Evolutionary conservation across 37 sponge, comb jelly and placozoan genomes (phyloP).

Genomic region (Dysidea cf. avara): DNA sequence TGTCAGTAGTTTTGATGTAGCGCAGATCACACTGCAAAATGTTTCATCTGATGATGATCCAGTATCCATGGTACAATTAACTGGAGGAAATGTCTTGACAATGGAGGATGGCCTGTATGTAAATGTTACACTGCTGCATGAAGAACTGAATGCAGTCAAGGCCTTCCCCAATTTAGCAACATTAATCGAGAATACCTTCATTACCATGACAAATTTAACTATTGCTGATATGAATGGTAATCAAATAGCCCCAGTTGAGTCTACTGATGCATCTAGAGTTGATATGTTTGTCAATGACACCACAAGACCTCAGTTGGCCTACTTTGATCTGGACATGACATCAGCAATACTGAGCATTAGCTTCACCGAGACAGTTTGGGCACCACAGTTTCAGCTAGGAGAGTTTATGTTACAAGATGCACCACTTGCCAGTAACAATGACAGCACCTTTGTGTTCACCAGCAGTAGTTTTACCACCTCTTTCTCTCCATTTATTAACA

Average conservation of each 20-base stretch:
- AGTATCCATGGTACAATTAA: slow-evolving; percentile 6
- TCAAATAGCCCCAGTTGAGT: slow-evolving; percentile 31
- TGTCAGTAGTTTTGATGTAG: slow-evolving; percentile 41
- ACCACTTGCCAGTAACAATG: not conserved
- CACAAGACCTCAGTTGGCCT: slow-evolving; percentile 48
- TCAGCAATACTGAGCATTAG: slow-evolving; percentile 56
- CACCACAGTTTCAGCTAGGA: slow-evolving; percentile 32
- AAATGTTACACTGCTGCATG: slow-evolving; percentile 32
- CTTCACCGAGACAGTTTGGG: slow-evolving; percentile 86
- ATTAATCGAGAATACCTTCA: slow-evolving; percentile 25
- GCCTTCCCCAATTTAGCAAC: slow-evolving; percentile 62
- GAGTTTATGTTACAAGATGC: slow-evolving; percentile 59
- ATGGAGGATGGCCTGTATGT: slow-evolving; percentile 24
- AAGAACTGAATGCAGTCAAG: slow-evolving; percentile 78
- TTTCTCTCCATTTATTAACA: slow-evolving; percentile 29
- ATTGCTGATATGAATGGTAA: slow-evolving; percentile 77
- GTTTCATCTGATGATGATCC: not conserved
- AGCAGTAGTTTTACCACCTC: slow-evolving; percentile 1
- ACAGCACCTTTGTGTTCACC: slow-evolving; percentile 30
- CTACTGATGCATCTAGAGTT: slow-evolving; percentile 18
- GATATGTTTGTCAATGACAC: slow-evolving; percentile 57
- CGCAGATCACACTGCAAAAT: slow-evolving; percentile 65
- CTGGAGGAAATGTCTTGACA: slow-evolving; percentile 58
- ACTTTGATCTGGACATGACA: slow-evolving; percentile 67
- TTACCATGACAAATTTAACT: slow-evolving; percentile 37